Evolutionary conservation across 2,888 invertebrate genomes (phyloP).

Genomic region (Adelphocoris suturalis): DNA sequence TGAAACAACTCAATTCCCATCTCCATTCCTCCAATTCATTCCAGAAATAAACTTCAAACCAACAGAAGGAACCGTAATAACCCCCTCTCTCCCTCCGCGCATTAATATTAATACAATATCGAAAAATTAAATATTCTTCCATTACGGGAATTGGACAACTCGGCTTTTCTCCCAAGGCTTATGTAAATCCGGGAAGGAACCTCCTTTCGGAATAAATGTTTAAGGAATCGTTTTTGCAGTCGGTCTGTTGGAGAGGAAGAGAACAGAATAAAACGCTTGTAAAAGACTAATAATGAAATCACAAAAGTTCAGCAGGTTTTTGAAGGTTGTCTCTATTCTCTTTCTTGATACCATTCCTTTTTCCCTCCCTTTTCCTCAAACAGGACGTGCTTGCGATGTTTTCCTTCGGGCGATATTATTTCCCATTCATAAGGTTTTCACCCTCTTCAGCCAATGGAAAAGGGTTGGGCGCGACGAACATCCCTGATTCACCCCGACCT

Average conservation of each 20-base stretch:
- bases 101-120: constrained; percentile 75
- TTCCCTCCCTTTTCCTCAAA: neutral
- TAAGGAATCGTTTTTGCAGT: constrained; percentile 71
- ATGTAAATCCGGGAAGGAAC: constrained; percentile 72
- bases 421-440: constrained; percentile 53
- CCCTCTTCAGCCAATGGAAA: neutral
- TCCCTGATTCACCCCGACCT: neutral
- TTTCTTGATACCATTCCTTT: constrained; percentile 10
- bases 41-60: neutral
- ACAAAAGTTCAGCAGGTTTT: constrained; percentile 53
- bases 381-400: constrained; percentile 5
- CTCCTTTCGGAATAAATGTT: constrained; percentile 73
- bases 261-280: constrained; percentile 37
- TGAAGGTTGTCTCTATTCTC: constrained; percentile 5
- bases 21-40: neutral
- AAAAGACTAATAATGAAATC: constrained; percentile 71
- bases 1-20: neutral
- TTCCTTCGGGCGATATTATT: constrained; percentile 26
- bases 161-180: constrained; percentile 65
- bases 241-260: neutral
- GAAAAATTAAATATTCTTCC: constrained; percentile 75
- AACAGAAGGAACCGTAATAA: neutral
- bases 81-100: neutral
- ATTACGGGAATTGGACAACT: constrained; percentile 74
- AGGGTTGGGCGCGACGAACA: constrained; percentile 14